These are phyloP conservation scores for Sakesphorus luctuosus DNA, from an alignment of 2,113 vertebrate species.

Conservation along the genomic window DNA sequence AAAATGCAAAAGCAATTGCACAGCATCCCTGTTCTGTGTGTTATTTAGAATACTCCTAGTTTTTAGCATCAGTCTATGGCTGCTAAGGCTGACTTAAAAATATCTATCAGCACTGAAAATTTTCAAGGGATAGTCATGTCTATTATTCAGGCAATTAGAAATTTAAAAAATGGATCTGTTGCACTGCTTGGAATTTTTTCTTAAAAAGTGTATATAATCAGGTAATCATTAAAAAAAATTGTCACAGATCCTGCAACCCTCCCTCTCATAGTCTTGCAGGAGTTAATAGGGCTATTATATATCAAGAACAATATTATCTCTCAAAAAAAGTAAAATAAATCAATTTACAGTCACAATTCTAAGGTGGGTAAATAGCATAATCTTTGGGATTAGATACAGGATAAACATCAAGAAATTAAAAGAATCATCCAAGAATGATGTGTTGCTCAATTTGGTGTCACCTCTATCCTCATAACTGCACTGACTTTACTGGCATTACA, in stretches of 20 bases:
- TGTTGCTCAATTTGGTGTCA: not conserved
- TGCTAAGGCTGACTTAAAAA: not conserved
- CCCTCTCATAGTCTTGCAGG: not conserved
- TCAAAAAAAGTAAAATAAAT: constrained; percentile 19
- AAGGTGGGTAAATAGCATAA: constrained; percentile 9
- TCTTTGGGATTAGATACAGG: not conserved
- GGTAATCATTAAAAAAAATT: not conserved
- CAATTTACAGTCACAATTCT: not conserved
- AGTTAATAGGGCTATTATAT: not conserved
- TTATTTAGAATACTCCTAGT: not conserved
- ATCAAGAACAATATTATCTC: not conserved
- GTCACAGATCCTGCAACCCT: not conserved
- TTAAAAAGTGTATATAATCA: not conserved
- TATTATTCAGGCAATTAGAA: not conserved
- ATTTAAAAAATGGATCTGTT: not conserved
- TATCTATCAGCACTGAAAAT: not conserved
- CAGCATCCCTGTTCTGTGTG: not conserved
- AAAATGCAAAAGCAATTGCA: not conserved
- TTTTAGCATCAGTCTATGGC: not conserved
- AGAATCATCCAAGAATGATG: not conserved
- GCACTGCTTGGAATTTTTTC: not conserved
- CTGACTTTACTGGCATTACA: not conserved
- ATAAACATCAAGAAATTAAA: not conserved
- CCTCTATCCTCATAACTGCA: not conserved
- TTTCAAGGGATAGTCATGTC: not conserved